Base-by-base conservation (phyloP, 2,888 invertebrate genomes). In the Poecilobothrus nobilitatus region DNA sequence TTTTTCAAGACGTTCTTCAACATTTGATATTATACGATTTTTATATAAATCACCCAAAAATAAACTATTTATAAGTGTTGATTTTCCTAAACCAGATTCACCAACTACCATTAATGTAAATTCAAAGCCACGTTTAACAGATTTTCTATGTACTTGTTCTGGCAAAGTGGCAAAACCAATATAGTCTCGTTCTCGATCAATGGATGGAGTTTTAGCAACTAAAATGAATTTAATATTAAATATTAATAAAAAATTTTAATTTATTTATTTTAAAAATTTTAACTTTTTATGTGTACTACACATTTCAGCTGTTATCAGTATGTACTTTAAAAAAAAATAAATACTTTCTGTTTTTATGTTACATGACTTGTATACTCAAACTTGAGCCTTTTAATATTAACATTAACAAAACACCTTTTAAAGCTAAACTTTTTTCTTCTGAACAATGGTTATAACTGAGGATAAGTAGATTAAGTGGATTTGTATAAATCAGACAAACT, bases 21-120 rank as follows among this genome's bases (percentile, higher is more conserved):
- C 80, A 73, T 80, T 80, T 72, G 79, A 79, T 78, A 91, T 90
- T 76, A 89, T 88, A 74, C 95, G 87, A 76, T 90, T 92, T 81
- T 91, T 92, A 83, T 97, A 97, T 34, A 97, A 86, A 80, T 97
- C 96, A 69, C 93, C 94, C 73, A 96, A 86, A 81, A 97, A 97
- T 67, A 97, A 86, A 78, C 95, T 95, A 84, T 96, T 97, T 80
- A 97, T 91, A 68, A 97, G 86, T 0, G 97, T 97, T 0, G 95
- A 96, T 82, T 97, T 97, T 69, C 97, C 97, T 67, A 97, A 85
- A 0, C 97, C 96, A 0, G 91, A 91, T 82, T 97, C 96, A 41
- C 96, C 97, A 44, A 96, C 92, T 21, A 97, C 96, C 95, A 97
- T 95, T 73, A 97, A 84, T 0, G 96, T 97, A 83, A 97, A 97